Evolutionary conservation across 2,888 invertebrate species (phyloP), one percentile per base, ranked within the genome.

Genomic region (Hydriomena furcata): DNA sequence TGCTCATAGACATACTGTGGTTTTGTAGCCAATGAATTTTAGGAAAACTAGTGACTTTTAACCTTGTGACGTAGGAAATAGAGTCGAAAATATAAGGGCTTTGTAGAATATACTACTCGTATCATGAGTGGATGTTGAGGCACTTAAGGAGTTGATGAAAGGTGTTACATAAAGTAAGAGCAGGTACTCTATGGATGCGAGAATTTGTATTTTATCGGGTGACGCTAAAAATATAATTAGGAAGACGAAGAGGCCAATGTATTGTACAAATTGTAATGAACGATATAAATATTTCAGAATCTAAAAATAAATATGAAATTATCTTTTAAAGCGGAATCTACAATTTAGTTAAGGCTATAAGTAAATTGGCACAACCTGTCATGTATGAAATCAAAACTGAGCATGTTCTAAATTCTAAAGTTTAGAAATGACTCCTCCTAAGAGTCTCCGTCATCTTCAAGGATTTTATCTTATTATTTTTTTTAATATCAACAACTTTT

Each of bases 11-110:
- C 20, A n/a, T 2, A 32, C 52, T 43, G 42, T 43, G 46, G 23
- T 4, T 43, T 36, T 42, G 37, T 31, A 6, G 20, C 28, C 46
- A 37, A 51, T 38, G 27, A 50, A 28, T 45, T 24, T 8, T 28
- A 20, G n/a, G 11, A 12, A 7, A 36, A 8, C 7, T 4, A 17
- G 17, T 17, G 5, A 20, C 21, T 32, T 11, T 35, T 23, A 11
- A 37, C 27, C 12, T 21, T 52, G 32, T 27, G 0, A 0, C 11
- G 2, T 3, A 5, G 8, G 5, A 2, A 2, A 32, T 42, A 47
- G 13, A 47, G 46, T 37, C 7, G 5, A 52, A 52, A 52, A 37
- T 42, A 3, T 5, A 8, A 11, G 11, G 11, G 8, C 28, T 47
- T 5, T 20, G 8, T 6, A 6, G 20, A 28, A 21, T 31, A 30